Conservation (phyloP, 2,113 vertebrate species). For the Cariama cristata region DNA sequence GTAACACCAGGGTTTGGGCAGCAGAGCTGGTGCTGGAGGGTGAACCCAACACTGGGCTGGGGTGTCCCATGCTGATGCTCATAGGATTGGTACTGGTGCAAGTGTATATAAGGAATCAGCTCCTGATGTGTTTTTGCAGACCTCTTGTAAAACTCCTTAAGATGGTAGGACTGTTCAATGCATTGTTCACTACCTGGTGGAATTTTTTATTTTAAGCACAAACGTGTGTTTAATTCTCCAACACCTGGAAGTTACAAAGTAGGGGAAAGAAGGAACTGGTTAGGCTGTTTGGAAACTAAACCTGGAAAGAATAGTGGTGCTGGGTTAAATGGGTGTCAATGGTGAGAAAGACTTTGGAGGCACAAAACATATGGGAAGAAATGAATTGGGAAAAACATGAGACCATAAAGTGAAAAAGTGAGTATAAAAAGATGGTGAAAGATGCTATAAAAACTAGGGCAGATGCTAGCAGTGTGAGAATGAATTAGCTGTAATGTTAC, state of each 20-base stretch:
- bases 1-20: not conserved
- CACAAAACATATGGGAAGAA: not conserved
- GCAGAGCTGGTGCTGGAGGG: not conserved
- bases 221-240: not conserved
- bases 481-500: not conserved
- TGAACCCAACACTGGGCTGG: not conserved
- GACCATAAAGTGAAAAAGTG: not conserved
- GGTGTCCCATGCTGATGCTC: fast-evolving
- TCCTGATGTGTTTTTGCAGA: not conserved
- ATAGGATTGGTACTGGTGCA: not conserved
- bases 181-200: not conserved
- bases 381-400: not conserved
- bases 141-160: not conserved
- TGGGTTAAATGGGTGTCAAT: not conserved
- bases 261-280: not conserved
- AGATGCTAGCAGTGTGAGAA: not conserved
- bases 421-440: not conserved
- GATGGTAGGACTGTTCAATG: not conserved
- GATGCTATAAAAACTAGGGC: not conserved
- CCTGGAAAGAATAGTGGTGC: not conserved
- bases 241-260: not conserved
- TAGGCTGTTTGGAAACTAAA: not conserved
- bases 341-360: not conserved
- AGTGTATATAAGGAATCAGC: not conserved
- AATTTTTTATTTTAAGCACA: not conserved